Evolutionary conservation across 1,140 invertebrate species (phyloP).

Genomic region (Mylabris phalerata): DNA sequence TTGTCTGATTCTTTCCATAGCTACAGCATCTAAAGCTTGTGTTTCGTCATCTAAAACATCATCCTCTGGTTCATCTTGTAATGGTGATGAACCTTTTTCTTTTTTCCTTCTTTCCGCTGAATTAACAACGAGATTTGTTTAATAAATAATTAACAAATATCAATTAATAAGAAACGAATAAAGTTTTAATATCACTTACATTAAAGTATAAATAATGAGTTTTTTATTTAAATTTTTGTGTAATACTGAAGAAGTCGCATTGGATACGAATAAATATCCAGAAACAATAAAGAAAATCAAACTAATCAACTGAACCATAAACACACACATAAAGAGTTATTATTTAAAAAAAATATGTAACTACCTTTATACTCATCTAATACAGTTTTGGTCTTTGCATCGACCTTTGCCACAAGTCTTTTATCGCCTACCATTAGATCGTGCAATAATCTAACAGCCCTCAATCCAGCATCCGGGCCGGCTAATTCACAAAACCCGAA

Average conservation of each 20-base stretch:
- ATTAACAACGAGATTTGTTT: conserved; percentile 2
- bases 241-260: too few relatives aligned
- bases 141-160: conserved; percentile 3
- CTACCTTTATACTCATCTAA: conserved; percentile 88
- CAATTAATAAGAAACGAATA: neutral
- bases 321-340: too few relatives aligned
- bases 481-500: conserved; percentile 98
- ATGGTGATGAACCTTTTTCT: conserved; percentile 50
- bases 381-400: conserved; percentile 92
- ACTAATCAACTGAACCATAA: too few relatives aligned
- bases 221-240: too few relatives aligned
- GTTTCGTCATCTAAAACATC: conserved; percentile 78
- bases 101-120: conserved; percentile 54
- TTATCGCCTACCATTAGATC: conserved; percentile 91
- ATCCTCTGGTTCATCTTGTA: conserved; percentile 58
- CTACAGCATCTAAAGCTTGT: conserved; percentile 62
- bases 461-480: conserved; percentile 87
- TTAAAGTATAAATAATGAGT: too few relatives aligned
- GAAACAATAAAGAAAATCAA: too few relatives aligned
- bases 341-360: conserved; percentile 14
- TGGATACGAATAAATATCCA: too few relatives aligned
- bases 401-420: conserved; percentile 92
- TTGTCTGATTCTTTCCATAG: conserved; percentile 66
- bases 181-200: too few relatives aligned
- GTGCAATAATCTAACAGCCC: conserved; percentile 90